These are phyloP conservation scores for Arenaria interpres DNA, from an alignment of 2,113 vertebrate genomes.

Conservation along the genomic window DNA sequence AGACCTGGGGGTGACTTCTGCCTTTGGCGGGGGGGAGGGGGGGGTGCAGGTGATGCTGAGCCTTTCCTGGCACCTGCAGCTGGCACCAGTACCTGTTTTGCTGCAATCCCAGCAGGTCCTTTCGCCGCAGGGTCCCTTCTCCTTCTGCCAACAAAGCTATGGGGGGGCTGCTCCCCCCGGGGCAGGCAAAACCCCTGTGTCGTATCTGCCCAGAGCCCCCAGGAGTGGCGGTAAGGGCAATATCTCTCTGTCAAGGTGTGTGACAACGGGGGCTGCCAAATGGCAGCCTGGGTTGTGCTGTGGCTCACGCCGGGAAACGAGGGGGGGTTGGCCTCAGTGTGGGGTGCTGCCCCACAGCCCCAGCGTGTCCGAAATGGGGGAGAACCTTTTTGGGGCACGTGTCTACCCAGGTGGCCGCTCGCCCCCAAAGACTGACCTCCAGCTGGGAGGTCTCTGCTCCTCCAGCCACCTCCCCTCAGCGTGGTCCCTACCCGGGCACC, in stretches of 20 bases:
- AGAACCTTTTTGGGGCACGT: not conserved
- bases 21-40: not conserved
- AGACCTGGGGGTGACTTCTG: not conserved
- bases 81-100: not conserved
- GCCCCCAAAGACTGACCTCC: not conserved
- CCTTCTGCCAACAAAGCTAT: not conserved
- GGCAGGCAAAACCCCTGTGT: accelerated
- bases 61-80: not conserved
- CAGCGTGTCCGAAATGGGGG: not conserved
- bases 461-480: not conserved
- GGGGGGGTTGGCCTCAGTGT: accelerated
- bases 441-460: not conserved
- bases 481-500: not conserved
- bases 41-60: not conserved
- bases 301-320: accelerated
- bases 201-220: accelerated
- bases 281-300: not conserved
- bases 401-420: not conserved
- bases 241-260: too few species aligned
- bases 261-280: not conserved
- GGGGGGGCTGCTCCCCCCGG: not conserved
- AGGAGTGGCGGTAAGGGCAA: accelerated
- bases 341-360: not conserved
- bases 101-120: not conserved
- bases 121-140: not conserved